Conservation (phyloP, 2,888 invertebrate genomes). For the Plutella xylostella region DNA sequence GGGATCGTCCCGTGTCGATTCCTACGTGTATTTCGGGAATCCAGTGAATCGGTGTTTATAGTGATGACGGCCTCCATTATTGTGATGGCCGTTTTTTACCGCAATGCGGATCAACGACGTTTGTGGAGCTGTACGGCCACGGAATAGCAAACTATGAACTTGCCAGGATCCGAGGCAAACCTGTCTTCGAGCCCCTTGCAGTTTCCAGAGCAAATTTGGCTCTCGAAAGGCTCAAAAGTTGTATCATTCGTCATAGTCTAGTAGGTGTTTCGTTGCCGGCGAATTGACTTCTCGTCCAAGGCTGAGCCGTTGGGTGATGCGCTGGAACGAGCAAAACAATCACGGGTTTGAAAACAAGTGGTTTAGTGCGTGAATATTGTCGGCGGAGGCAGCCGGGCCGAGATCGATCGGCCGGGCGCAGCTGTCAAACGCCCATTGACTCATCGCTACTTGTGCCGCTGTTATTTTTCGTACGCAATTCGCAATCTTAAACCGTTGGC, state of each 20-base stretch:
- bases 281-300: constrained; percentile 27
- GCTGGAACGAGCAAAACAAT: constrained; percentile 30
- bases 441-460: constrained; percentile 43
- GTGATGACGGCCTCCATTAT: constrained; percentile 69
- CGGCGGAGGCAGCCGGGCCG: constrained; percentile 32
- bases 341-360: constrained; percentile 30
- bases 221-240: constrained; percentile 38
- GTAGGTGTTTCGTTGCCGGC: constrained; percentile 34
- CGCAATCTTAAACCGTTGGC: constrained; percentile 23
- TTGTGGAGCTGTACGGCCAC: constrained; percentile 27
- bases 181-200: not conserved
- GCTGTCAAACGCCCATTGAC: constrained; percentile 63
- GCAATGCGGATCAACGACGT: constrained; percentile 60
- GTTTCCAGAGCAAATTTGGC: constrained; percentile 1
- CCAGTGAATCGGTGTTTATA: constrained; percentile 63
- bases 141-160: not conserved
- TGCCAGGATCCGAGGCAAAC: not conserved
- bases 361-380: constrained; percentile 21
- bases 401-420: constrained; percentile 65
- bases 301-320: constrained; percentile 33
- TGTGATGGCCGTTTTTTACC: constrained; percentile 69
- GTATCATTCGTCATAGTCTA: constrained; percentile 53
- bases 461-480: constrained; percentile 50
- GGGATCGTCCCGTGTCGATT: constrained; percentile 32
- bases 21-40: constrained; percentile 55